phyloP scores from a whole-genome alignment of 2,888 invertebrate genomes.

The Dioctria linearis region DNA sequence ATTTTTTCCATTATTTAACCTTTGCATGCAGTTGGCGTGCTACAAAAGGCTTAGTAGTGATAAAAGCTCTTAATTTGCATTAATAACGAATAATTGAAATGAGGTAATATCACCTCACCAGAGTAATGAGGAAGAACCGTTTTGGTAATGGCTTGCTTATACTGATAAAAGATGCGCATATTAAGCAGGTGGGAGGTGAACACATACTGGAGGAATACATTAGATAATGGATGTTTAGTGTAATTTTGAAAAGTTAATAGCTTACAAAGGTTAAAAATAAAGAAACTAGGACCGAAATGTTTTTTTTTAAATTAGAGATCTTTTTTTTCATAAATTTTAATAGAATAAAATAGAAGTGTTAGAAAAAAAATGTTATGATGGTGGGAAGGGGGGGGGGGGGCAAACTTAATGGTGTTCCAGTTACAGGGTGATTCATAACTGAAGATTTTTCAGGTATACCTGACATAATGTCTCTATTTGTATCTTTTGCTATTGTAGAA shows the following conservation, averaged over 20 bases:
- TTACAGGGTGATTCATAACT: too few relatives aligned
- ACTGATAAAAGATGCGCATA: conserved; percentile 15
- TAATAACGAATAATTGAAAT: conserved; percentile 41
- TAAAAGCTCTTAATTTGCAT: conserved; percentile 46
- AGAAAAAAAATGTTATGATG: too few relatives aligned
- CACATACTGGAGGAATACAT: not conserved
- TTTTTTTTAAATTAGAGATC: too few relatives aligned
- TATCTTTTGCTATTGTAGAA: too few relatives aligned
- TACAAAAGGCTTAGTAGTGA: conserved; percentile 3
- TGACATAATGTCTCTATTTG: too few relatives aligned
- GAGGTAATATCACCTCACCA: conserved; percentile 6
- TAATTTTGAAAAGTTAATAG: not conserved
- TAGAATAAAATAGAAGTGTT: too few relatives aligned
- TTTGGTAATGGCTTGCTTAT: conserved; percentile 31
- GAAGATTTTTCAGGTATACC: too few relatives aligned
- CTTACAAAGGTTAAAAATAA: too few relatives aligned
- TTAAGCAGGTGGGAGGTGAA: not conserved
- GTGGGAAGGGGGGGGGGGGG: too few relatives aligned
- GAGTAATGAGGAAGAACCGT: conserved; percentile 9
- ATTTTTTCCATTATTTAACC: conserved; percentile 10
- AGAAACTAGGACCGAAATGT: too few relatives aligned
- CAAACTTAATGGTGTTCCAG: too few relatives aligned
- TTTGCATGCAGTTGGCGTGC: conserved; percentile 12
- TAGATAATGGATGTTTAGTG: not conserved
- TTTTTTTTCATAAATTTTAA: too few relatives aligned